Evolutionary conservation across 2,888 invertebrate species (phyloP).

Genomic region (Spodoptera picta): DNA sequence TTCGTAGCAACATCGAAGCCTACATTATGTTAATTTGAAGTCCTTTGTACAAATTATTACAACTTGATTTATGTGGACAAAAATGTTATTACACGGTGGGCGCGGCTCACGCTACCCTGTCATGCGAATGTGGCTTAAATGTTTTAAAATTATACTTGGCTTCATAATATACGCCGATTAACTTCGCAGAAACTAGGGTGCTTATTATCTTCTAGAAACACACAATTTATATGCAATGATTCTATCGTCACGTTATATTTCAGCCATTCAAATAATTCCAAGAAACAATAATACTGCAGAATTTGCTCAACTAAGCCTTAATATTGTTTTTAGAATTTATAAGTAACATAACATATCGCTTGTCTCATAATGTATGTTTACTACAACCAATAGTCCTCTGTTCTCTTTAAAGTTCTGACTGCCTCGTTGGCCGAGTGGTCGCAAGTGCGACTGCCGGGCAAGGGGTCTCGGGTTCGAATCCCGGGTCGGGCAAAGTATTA

Average conservation of each 20-base stretch:
- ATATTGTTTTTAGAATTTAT: too few species aligned
- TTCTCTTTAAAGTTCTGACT: too few species aligned
- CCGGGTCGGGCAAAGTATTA: too few species aligned
- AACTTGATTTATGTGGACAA: conserved; percentile 73
- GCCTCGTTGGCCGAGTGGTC: too few species aligned
- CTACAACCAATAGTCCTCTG: too few species aligned
- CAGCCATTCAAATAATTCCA: neutral
- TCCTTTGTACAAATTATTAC: conserved; percentile 75
- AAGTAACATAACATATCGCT: too few species aligned
- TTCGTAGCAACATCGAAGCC: conserved; percentile 54
- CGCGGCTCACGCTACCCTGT: conserved; percentile 68
- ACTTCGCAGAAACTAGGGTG: conserved; percentile 5
- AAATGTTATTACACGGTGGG: conserved; percentile 70
- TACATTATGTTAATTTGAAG: conserved; percentile 69
- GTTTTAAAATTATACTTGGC: conserved; percentile 51
- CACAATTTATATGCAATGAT: conserved; percentile 21
- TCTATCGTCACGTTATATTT: conserved; percentile 9
- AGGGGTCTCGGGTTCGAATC: too few species aligned
- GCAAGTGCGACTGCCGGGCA: too few species aligned
- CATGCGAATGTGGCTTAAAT: conserved; percentile 59
- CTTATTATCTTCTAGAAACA: conserved; percentile 20
- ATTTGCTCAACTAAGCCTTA: too few species aligned
- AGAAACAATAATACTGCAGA: neutral
- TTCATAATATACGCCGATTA: conserved; percentile 26
- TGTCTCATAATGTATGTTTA: too few species aligned